Percentiles rank a stretch among this genome's conserved stretches.
These are phyloP conservation scores for Aphidius gifuensis DNA, from an alignment of 1,140 invertebrate genomes.

Conservation along the genomic window DNA sequence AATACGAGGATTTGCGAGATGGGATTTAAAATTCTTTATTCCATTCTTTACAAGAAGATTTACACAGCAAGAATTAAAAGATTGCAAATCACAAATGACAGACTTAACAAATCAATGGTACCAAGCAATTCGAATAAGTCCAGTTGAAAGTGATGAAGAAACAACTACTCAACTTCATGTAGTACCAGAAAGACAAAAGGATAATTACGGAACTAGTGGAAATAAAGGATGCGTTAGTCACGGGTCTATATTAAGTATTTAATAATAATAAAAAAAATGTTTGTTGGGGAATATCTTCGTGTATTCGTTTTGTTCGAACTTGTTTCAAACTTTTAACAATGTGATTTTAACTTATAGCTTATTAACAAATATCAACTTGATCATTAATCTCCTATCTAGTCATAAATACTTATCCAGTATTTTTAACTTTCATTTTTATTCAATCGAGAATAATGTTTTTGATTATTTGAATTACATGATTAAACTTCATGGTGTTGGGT, in stretches of 20 bases:
- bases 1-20: constrained; percentile 79
- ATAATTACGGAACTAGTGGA: constrained; percentile 22
- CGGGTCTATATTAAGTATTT: constrained; percentile 50
- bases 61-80: constrained; percentile 90
- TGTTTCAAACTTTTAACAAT: too few relatives aligned
- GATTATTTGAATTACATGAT: too few relatives aligned
- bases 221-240: constrained; percentile 48
- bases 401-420: too few relatives aligned
- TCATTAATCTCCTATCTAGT: too few relatives aligned
- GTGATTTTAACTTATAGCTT: too few relatives aligned
- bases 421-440: too few relatives aligned
- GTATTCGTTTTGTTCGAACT: neutral
- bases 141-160: constrained; percentile 68
- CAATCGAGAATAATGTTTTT: too few relatives aligned
- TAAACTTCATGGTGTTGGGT: too few relatives aligned
- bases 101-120: constrained; percentile 96
- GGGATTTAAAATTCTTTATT: constrained; percentile 91
- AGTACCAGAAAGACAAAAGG: constrained; percentile 28
- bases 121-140: constrained; percentile 84
- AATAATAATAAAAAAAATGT: constrained; percentile 26
- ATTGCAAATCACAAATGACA: constrained; percentile 94
- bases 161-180: constrained; percentile 42
- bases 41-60: constrained; percentile 94
- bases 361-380: too few relatives aligned
- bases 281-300: constrained; percentile 17